A percentile compares a stretch with the other conserved stretches of the same genome.
These are phyloP conservation scores for Stenolophus ochropezus DNA, from an alignment of 2,888 invertebrate species.

Conservation along the genomic window DNA sequence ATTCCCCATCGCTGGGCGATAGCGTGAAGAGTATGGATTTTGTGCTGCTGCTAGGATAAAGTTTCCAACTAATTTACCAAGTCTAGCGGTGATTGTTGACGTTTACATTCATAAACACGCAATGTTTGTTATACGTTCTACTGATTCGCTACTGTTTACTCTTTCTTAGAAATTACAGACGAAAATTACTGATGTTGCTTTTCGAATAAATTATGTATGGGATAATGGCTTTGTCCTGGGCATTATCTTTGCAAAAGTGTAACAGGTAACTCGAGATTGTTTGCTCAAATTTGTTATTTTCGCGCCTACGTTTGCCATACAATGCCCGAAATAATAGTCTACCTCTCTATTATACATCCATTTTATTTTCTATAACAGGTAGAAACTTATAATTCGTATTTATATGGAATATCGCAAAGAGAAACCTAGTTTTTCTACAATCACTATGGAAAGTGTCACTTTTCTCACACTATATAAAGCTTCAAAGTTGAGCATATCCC, in stretches of 20 bases:
- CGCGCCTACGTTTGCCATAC: not conserved
- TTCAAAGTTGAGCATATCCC: no score
- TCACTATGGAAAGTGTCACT: no score
- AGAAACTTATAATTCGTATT: no score
- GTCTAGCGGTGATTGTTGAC: constrained; percentile 18
- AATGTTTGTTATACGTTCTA: constrained; percentile 45
- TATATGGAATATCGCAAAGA: no score
- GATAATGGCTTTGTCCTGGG: constrained; percentile 29
- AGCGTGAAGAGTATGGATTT: constrained; percentile 3
- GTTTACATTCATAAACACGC: constrained; percentile 54
- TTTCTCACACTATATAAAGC: no score
- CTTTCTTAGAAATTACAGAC: constrained; percentile 49
- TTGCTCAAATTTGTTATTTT: constrained; percentile 18
- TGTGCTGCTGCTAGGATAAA: not conserved
- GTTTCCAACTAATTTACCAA: constrained; percentile 13
- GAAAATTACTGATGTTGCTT: constrained; percentile 42
- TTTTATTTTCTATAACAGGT: not conserved
- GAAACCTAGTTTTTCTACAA: no score
- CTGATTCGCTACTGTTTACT: constrained; percentile 43
- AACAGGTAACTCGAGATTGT: constrained; percentile 18
- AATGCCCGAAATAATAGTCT: not conserved
- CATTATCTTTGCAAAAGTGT: constrained; percentile 22
- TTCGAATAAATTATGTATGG: constrained; percentile 13
- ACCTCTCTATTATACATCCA: not conserved
- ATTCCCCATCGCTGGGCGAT: not conserved